A percentile compares a stretch with the other conserved stretches of the same genome.
Evolutionary conservation across 1,140 invertebrate species (phyloP).

Genomic region (Sogatella furcifera): DNA sequence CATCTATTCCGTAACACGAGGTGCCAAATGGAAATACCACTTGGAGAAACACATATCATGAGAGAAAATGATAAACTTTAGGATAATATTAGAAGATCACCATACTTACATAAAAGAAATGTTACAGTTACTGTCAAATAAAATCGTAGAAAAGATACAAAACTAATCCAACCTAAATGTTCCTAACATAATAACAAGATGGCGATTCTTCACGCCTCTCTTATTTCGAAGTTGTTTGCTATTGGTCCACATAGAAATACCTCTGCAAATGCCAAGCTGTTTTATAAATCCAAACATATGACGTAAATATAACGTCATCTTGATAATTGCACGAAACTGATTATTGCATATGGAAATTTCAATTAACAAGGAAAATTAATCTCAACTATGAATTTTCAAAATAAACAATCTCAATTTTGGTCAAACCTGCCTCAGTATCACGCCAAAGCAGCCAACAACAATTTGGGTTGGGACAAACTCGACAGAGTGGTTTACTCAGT

Average conservation of each 20-base stretch:
- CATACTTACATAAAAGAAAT: conserved; percentile 7
- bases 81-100: not conserved
- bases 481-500: no score
- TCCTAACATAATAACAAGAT: conserved; percentile 25
- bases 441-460: no score
- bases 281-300: conserved; percentile 2
- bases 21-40: not conserved
- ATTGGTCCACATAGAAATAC: conserved; percentile 2
- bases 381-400: no score
- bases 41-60: no score
- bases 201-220: conserved; percentile 13
- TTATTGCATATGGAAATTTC: no score
- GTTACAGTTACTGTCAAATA: not conserved
- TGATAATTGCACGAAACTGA: no score
- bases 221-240: not conserved
- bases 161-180: conserved; percentile 17
- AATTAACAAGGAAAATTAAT: no score
- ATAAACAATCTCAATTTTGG: no score
- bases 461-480: no score
- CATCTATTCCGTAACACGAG: conserved; percentile 5
- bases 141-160: conserved; percentile 15
- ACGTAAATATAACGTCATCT: conserved; percentile 6
- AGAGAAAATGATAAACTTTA: no score
- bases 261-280: not conserved
- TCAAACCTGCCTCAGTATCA: no score